Conservation (phyloP, 2,113 vertebrate species). For the Chiloscyllium plagiosum region DNA sequence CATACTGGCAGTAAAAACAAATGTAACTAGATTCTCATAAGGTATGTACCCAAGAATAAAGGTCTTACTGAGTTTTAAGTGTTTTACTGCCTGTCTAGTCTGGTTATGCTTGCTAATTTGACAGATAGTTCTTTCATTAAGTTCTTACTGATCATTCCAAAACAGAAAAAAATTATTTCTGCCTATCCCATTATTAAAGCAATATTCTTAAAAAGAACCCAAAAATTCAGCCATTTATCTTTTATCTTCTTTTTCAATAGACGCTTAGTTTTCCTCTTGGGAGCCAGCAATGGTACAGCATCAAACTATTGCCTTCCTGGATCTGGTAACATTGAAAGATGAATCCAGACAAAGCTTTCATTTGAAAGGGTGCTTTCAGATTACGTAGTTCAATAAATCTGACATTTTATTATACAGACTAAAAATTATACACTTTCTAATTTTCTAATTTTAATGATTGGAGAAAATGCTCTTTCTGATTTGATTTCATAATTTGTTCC, state of each 20-base stretch:
- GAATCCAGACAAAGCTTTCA: neutral
- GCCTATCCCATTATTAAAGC: neutral
- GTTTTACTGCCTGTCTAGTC: neutral
- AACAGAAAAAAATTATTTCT: neutral
- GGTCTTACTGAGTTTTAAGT: too few species aligned
- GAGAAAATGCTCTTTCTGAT: neutral
- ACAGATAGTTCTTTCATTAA: neutral
- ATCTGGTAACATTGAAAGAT: neutral
- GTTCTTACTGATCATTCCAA: conserved; percentile 12
- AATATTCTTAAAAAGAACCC: neutral
- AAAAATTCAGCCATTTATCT: conserved; percentile 34
- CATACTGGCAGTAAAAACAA: neutral
- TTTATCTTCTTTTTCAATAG: conserved; percentile 25
- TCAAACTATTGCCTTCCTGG: neutral
- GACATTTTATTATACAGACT: neutral
- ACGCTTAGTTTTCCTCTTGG: neutral
- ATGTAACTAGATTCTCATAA: neutral
- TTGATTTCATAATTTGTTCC: neutral
- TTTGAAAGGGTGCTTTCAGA: neutral
- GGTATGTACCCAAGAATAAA: neutral
- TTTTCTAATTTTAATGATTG: neutral
- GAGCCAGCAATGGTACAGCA: conserved; percentile 29
- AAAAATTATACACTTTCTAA: neutral
- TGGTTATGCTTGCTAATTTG: neutral
- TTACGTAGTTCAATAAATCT: conserved; percentile 17